Percentiles rank a stretch among this genome's conserved stretches.
These are phyloP conservation scores for Ctenosaura bakeri DNA, from an alignment of 2,797 vertebrate genomes.

Conservation along the genomic window DNA sequence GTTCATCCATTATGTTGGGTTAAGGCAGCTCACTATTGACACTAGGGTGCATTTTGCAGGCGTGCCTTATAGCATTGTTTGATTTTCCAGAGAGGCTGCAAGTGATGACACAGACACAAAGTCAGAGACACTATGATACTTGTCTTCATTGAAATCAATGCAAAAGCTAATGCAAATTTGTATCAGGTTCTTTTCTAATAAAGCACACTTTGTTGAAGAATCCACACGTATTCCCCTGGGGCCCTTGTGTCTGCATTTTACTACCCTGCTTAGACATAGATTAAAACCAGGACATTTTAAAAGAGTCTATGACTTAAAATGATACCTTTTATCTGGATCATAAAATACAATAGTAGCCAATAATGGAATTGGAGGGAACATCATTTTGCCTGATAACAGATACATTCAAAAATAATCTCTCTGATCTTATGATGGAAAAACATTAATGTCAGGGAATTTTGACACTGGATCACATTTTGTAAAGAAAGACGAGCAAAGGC, in stretches of 20 bases:
- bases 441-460: constrained; percentile 53
- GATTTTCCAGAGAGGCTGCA: not conserved
- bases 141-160: not conserved
- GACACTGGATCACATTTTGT: constrained; percentile 49
- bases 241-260: constrained; percentile 60
- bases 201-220: constrained; percentile 56
- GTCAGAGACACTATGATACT: not conserved
- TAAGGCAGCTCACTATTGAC: not conserved
- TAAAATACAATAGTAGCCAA: constrained; percentile 59
- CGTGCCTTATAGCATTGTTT: not conserved
- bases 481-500: constrained; percentile 37
- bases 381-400: constrained; percentile 56
- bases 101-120: not conserved
- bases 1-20: not conserved
- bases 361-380: constrained; percentile 49
- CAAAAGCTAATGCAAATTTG: constrained; percentile 43
- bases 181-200: constrained; percentile 51
- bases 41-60: not conserved
- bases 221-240: constrained; percentile 39
- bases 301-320: constrained; percentile 57
- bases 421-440: constrained; percentile 38
- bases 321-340: constrained; percentile 58
- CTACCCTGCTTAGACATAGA: constrained; percentile 64
- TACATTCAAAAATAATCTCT: not conserved
- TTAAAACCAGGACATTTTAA: constrained; percentile 64